Conservation (phyloP, 2,113 vertebrate species). For the Serilophus lunatus region DNA sequence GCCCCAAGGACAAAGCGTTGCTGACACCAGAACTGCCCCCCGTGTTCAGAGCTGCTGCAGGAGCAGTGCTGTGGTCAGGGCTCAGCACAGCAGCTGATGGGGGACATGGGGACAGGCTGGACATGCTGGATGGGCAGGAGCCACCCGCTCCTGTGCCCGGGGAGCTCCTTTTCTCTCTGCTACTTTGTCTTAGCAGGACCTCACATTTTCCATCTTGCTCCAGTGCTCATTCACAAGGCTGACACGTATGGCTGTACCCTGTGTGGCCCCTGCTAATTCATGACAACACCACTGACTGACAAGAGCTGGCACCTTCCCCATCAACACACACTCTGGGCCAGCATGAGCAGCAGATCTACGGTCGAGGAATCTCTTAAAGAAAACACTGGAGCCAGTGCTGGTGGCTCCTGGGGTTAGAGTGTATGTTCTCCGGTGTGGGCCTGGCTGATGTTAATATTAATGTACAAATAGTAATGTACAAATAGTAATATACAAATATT, state of each 20-base stretch:
- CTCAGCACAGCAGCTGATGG: neutral
- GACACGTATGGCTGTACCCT: conserved; percentile 21
- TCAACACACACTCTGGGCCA: conserved; percentile 19
- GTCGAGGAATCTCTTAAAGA: neutral
- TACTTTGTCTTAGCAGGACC: neutral
- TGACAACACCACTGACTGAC: conserved; percentile 50
- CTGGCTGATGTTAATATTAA: conserved; percentile 12
- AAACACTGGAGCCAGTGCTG: neutral
- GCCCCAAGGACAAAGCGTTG: neutral
- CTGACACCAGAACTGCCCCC: neutral
- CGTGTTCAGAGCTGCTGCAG: neutral
- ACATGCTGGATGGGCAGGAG: neutral
- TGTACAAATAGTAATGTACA: neutral
- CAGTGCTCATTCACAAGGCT: conserved; percentile 48
- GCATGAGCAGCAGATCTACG: neutral
- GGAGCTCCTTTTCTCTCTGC: neutral
- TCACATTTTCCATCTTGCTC: neutral
- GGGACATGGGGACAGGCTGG: neutral
- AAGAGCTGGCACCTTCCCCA: conserved; percentile 55
- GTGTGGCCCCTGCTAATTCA: conserved; percentile 38
- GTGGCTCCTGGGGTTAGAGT: neutral
- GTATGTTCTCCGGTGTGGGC: neutral
- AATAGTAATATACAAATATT: conserved; percentile 28
- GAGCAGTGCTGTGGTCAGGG: neutral
- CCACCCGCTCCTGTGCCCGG: neutral